These are phyloP conservation scores for Schlechtendalia chinensis DNA, from an alignment of 1,140 invertebrate species.

Conservation along the genomic window DNA sequence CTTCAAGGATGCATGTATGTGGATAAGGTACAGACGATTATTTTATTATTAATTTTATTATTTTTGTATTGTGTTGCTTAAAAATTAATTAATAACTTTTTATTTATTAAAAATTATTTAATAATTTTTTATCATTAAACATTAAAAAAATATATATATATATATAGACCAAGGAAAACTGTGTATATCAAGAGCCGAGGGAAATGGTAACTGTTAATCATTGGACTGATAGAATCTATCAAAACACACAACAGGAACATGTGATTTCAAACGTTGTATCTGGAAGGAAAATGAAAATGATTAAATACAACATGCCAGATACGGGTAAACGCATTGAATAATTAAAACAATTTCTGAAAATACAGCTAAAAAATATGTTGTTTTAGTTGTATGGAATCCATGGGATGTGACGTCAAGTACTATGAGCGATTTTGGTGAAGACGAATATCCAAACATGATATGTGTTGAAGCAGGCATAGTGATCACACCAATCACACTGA, in stretches of 20 bases:
- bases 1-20: constrained; percentile 88
- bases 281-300: constrained; percentile 84
- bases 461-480: constrained; percentile 93
- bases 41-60: too few relatives aligned
- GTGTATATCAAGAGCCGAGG: constrained; percentile 80
- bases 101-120: not conserved
- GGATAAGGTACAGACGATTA: constrained; percentile 72
- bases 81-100: not conserved
- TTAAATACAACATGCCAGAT: constrained; percentile 91
- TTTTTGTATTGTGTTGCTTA: not conserved
- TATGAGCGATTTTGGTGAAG: constrained; percentile 90
- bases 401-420: constrained; percentile 89
- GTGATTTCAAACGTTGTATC: constrained; percentile 90
- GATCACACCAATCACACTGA: constrained; percentile 75
- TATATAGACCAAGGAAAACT: constrained; percentile 71
- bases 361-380: not conserved
- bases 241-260: constrained; percentile 87
- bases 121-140: not conserved
- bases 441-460: constrained; percentile 92
- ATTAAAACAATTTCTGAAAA: not conserved
- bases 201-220: constrained; percentile 85
- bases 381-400: constrained; percentile 90
- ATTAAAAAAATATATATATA: not conserved
- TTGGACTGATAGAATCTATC: constrained; percentile 91
- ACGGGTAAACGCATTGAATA: constrained; percentile 62